Percentiles rank a stretch among this genome's conserved stretches.
These are phyloP conservation scores for Leptosomus discolor DNA, from an alignment of 2,113 vertebrate genomes.

Conservation along the genomic window DNA sequence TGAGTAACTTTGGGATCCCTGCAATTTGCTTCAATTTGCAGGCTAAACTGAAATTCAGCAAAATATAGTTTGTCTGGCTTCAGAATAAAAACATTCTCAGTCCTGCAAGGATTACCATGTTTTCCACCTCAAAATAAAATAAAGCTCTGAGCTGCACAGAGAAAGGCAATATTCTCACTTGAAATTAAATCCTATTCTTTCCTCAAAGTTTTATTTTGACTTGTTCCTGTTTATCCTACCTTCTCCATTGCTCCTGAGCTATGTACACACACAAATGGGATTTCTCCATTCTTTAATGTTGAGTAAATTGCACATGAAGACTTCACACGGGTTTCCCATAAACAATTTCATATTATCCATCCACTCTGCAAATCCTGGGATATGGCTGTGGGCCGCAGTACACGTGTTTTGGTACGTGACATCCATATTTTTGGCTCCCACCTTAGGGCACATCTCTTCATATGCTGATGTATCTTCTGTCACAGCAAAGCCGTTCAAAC, in stretches of 20 bases:
- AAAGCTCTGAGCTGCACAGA: not conserved
- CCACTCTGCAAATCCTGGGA: not conserved
- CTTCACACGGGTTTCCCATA: not conserved
- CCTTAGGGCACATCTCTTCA: not conserved
- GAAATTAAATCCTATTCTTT: not conserved
- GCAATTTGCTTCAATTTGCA: conserved; percentile 18
- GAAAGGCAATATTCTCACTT: not conserved
- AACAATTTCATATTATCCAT: not conserved
- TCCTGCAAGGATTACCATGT: not conserved
- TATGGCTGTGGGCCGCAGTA: too few species aligned
- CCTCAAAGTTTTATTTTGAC: not conserved
- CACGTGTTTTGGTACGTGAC: fast-evolving
- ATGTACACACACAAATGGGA: fast-evolving
- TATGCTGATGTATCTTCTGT: not conserved
- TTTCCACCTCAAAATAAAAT: not conserved
- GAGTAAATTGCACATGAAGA: not conserved
- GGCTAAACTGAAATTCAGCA: not conserved
- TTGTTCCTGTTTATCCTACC: not conserved
- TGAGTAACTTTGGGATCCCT: not conserved
- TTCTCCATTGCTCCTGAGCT: not conserved
- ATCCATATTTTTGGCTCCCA: not conserved
- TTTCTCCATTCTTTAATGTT: not conserved
- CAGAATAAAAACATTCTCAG: not conserved
- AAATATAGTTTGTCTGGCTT: not conserved
- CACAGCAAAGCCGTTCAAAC: not conserved